Percentiles rank a stretch among this genome's conserved stretches.
These are phyloP conservation scores for Oncorhynchus clarkii DNA, from an alignment of 2,113 vertebrate species.

Conservation along the genomic window DNA sequence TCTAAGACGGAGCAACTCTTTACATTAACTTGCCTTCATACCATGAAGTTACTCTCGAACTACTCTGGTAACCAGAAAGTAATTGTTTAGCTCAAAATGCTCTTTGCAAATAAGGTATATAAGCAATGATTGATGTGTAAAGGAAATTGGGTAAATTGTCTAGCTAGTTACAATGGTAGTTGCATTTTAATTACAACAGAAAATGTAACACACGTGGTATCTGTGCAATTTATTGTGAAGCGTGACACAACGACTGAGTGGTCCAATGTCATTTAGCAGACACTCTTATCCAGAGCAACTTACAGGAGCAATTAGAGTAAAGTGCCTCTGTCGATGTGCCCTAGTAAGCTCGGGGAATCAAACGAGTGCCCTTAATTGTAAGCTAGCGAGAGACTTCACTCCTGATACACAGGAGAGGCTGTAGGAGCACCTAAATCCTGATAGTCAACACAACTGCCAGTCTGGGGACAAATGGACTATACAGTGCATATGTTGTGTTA, in stretches of 20 bases:
- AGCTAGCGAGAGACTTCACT: constrained; percentile 21
- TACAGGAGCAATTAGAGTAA: too few species aligned
- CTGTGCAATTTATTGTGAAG: too few species aligned
- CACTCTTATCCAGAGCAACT: too few species aligned
- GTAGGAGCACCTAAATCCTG: constrained; percentile 10
- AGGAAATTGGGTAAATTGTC: too few species aligned
- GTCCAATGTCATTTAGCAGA: too few species aligned
- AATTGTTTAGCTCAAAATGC: neutral
- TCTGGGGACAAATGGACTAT: constrained; percentile 37
- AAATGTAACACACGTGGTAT: too few species aligned
- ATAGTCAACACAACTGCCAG: constrained; percentile 23
- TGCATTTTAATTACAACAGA: too few species aligned
- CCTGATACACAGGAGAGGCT: constrained; percentile 27
- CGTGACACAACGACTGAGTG: too few species aligned
- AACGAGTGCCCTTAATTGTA: neutral
- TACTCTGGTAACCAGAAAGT: neutral
- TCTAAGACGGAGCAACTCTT: neutral
- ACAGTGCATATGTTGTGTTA: constrained; percentile 46
- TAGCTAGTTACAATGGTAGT: too few species aligned
- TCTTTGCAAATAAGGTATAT: neutral
- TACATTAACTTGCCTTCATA: neutral
- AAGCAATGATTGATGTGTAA: neutral
- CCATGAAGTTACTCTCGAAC: neutral
- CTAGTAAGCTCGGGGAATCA: too few species aligned
- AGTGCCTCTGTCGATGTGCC: too few species aligned